Evolutionary conservation across 2,113 vertebrate species (phyloP).

Genomic region (Centropus unirufus): DNA sequence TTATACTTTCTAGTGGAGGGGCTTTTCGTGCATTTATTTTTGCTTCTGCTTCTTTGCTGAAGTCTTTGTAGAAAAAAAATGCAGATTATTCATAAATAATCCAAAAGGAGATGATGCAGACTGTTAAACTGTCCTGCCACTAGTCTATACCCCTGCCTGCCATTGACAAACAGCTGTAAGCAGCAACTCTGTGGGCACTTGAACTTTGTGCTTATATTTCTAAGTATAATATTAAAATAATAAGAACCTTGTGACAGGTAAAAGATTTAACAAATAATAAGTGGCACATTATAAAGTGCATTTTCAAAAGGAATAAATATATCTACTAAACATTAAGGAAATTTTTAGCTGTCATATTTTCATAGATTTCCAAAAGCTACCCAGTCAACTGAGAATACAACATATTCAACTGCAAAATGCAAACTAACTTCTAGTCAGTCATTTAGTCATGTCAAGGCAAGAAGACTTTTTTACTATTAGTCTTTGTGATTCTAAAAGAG

Average conservation of each 20-base stretch:
- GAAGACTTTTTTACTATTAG: neutral
- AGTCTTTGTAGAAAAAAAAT: neutral
- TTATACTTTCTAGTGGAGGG: neutral
- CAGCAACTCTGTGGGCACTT: neutral
- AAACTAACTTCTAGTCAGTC: neutral
- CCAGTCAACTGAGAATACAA: neutral
- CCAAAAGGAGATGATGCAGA: neutral
- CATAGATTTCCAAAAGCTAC: neutral
- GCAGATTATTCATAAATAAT: neutral
- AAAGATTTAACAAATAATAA: neutral
- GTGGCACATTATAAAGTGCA: rapidly evolving
- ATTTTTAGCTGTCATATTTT: neutral
- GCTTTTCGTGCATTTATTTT: neutral
- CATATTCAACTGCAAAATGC: neutral
- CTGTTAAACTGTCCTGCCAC: neutral
- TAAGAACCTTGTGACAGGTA: neutral
- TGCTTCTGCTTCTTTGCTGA: neutral
- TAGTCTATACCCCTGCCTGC: rapidly evolving
- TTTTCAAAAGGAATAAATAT: neutral
- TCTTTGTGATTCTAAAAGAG: neutral
- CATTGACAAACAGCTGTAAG: neutral
- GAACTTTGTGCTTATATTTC: neutral
- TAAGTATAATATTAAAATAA: neutral
- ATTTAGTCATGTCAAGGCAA: neutral
- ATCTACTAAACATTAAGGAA: neutral